These are phyloP conservation scores for Erebia aethiops DNA, from an alignment of 2,888 invertebrate species.

Conservation along the genomic window DNA sequence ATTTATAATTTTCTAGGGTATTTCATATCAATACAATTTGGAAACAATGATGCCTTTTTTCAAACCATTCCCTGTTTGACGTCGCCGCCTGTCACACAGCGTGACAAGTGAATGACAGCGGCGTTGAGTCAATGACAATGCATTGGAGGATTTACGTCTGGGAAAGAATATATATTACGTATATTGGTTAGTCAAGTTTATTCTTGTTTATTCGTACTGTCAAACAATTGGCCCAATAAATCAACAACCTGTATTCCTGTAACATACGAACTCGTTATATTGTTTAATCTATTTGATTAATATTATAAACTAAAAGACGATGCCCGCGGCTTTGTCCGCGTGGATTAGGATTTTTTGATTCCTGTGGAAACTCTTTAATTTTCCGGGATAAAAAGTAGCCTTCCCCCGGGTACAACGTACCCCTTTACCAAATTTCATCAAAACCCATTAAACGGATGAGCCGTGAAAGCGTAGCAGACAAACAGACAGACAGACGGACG, in stretches of 20 bases:
- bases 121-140: conserved; percentile 42
- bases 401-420: no score
- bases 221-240: not conserved
- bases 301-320: no score
- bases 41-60: conserved; percentile 38
- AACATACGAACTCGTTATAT: not conserved
- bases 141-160: conserved; percentile 30
- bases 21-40: not conserved
- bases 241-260: not conserved
- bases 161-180: conserved; percentile 3
- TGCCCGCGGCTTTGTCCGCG: no score
- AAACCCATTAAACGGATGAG: no score
- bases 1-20: not conserved
- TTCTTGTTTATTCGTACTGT: conserved; percentile 1
- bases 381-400: no score
- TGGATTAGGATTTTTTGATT: no score
- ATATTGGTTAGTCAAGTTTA: not conserved
- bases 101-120: conserved; percentile 71
- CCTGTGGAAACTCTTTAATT: no score
- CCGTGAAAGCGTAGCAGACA: no score
- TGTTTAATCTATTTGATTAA: no score
- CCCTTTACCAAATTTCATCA: no score
- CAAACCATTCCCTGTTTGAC: conserved; percentile 67
- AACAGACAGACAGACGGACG: no score
- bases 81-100: conserved; percentile 63